These are phyloP conservation scores for Anticlea derivata DNA, from an alignment of 2,888 invertebrate genomes.

Conservation along the genomic window DNA sequence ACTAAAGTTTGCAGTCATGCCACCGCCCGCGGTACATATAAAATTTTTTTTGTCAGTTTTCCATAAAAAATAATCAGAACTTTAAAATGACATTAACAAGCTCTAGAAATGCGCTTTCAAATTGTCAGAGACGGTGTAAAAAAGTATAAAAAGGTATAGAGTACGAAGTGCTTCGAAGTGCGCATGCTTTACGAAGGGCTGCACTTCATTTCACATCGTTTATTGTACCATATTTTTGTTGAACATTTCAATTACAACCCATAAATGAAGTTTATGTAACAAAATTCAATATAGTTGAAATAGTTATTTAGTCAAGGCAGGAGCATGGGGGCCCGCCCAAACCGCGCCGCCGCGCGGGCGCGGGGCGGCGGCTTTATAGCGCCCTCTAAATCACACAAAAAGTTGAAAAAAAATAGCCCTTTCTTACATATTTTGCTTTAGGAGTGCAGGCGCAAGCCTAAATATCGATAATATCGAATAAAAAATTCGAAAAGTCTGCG, in stretches of 20 bases:
- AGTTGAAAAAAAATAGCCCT: slow-evolving; percentile 57
- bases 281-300: slow-evolving; percentile 37
- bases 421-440: slow-evolving; percentile 51
- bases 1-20: slow-evolving; percentile 52
- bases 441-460: slow-evolving; percentile 69
- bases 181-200: slow-evolving; percentile 35
- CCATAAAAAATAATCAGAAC: slow-evolving; percentile 33
- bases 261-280: slow-evolving; percentile 37
- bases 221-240: slow-evolving; percentile 50
- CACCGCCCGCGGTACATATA: slow-evolving; percentile 44
- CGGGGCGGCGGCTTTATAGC: slow-evolving; percentile 56
- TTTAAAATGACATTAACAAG: slow-evolving; percentile 36
- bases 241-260: slow-evolving; percentile 34
- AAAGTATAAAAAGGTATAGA: slow-evolving; percentile 25
- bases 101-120: slow-evolving; percentile 44
- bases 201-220: slow-evolving; percentile 13
- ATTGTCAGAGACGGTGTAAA: slow-evolving; percentile 38
- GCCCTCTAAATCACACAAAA: slow-evolving; percentile 57
- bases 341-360: slow-evolving; percentile 52
- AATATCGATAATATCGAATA: slow-evolving; percentile 42
- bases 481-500: slow-evolving; percentile 45
- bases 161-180: slow-evolving; percentile 31
- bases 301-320: slow-evolving; percentile 22
- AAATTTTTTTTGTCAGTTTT: slow-evolving; percentile 38
- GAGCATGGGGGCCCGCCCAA: slow-evolving; percentile 60